A percentile compares a stretch with the other conserved stretches of the same genome.
Evolutionary conservation across 2,113 vertebrate species (phyloP).

Genomic region (Centropristis striata): DNA sequence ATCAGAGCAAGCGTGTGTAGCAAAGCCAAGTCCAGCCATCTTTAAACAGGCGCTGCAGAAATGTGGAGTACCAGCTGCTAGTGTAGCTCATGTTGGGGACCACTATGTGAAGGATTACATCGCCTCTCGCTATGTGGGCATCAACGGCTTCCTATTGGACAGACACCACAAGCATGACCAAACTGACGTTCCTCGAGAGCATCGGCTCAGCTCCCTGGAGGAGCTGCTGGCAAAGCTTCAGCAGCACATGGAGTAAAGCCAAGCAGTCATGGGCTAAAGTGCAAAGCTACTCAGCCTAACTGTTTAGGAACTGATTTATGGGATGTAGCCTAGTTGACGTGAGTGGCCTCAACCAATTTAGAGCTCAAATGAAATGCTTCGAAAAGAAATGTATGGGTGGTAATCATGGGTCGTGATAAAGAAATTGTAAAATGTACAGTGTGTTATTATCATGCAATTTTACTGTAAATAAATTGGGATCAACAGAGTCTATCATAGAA

Average conservation of each 20-base stretch:
- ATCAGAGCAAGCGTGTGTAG: conserved; percentile 87
- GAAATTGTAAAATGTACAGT: too few species aligned
- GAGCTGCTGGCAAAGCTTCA: conserved; percentile 78
- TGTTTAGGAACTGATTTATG: neutral
- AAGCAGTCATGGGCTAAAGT: conserved; percentile 2
- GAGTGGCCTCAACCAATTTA: neutral
- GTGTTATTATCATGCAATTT: neutral
- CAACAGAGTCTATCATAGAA: neutral
- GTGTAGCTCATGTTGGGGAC: conserved; percentile 90
- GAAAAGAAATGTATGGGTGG: neutral
- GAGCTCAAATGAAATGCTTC: neutral
- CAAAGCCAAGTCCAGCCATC: conserved; percentile 90
- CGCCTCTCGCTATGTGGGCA: conserved; percentile 87
- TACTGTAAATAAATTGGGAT: neutral
- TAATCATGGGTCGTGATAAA: neutral
- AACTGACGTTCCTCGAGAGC: conserved; percentile 70
- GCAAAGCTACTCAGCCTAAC: conserved; percentile 19
- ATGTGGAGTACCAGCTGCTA: conserved; percentile 69
- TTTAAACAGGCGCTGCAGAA: conserved; percentile 87
- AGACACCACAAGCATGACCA: conserved; percentile 40
- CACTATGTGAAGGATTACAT: conserved; percentile 90
- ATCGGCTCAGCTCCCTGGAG: conserved; percentile 78
- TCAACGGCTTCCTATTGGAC: conserved; percentile 89
- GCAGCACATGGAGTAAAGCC: conserved; percentile 51
- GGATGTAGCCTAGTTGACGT: neutral